Base-by-base conservation (phyloP, 2,888 invertebrate species). In the Pheosia tremula region DNA sequence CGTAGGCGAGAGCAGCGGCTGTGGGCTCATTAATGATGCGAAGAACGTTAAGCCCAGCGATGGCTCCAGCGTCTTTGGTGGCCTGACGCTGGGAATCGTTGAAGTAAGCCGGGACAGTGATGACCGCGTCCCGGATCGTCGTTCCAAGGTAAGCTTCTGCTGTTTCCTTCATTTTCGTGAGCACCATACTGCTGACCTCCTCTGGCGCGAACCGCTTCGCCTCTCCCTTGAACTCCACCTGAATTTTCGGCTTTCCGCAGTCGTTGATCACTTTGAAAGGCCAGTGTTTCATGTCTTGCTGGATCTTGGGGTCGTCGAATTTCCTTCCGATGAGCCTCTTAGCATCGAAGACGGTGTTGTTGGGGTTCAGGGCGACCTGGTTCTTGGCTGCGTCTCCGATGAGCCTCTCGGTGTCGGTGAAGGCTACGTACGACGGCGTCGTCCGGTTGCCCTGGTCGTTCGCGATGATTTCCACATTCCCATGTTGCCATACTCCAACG, bases 11-110 rank as follows among this genome's bases (percentile, higher is more conserved):
- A 38, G 97, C 97, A 24, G 97, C 97, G 4, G 97, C 97, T 3
- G 98, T 98, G 4, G 98, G 98, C 83, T 98, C 98, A 85, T 98
- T 98, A 80, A 98, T 97, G 80, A 98, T 98, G 68, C 98, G 95
- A 60, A 98, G 92, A 0, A 98, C 97, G 88, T 98, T 98, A 56
- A 98, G 85, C 0, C 98, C 98, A 50, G 98, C 96, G 81, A 97
- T 97, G 58, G 95, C 95, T 1, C 98, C 98, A 54, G 98, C 98
- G 89, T 98, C 98, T 86, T 98, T 98, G 47, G 98, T 98, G 55
- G 97, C 96, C 85, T 96, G 96, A 0, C 96, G 92, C 81, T 96
- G 96, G 0, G 96, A 96, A 83, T 96, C 96, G 78, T 96, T 96
- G 95, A 96, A 87, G 82, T 97, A 97, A 5, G 97, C 97, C 5